Evolutionary conservation across 2,797 vertebrate genomes (phyloP), one percentile per base, ranked within the genome.

Genomic region (Nasua narica): DNA sequence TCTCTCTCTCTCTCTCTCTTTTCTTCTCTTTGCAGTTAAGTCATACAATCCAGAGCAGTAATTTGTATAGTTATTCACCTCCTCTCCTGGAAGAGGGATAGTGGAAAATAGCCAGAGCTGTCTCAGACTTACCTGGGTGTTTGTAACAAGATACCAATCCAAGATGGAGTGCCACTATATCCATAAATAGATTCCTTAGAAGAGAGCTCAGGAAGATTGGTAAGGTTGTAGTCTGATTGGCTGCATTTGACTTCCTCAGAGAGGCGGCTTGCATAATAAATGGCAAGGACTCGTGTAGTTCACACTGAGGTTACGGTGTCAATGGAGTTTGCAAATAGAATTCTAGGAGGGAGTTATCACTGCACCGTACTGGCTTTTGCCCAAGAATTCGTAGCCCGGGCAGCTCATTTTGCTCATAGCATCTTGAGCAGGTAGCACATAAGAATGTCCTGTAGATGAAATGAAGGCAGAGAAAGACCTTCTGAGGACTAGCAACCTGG

Each of bases 161-260:
- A 54, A 50, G 40, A 65, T 46, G 76, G 21, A 54, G 70, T n/a
- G 46, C 10, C 10, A 10, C 48, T 52, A 25, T 90, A 67, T 19
- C 48, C 87, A 27, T 32, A 74, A 94, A 65, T 50, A 50, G 46
- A 52, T 79, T n/a, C 15, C 37, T 82, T 56, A 23, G 56, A 78
- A 29, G 29, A 93, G 54, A 91, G 27, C 32, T 87, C 65, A 81
- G 74, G 23, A 60, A 62, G 62, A 65, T 29, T 23, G 15, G 58
- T 32, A 91, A 87, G 60, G 78, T 69, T 9, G 27, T n/a, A 35
- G 35, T 69, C 65, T 89, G 76, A 86, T 83, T 54, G 78, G 46
- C 29, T 91, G 48, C 1, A 7, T 88, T 92, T 96, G 82, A 16
- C 46, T 87, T 93, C 54, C 48, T 92, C 43, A 81, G 78, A 96